Conservation (phyloP, 2,797 vertebrate species). For the Phoebastria nigripes region DNA sequence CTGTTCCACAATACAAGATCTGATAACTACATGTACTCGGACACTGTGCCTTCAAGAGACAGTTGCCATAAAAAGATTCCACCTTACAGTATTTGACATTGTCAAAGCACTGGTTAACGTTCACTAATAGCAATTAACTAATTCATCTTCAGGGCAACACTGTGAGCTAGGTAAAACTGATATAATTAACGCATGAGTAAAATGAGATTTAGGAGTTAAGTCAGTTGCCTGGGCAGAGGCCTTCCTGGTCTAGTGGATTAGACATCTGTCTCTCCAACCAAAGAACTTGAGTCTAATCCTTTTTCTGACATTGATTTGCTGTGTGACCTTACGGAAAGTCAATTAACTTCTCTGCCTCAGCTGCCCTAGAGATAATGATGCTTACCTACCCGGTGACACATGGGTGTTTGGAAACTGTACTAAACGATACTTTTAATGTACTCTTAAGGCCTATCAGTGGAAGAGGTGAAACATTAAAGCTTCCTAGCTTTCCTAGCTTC, state of each 20-base stretch:
- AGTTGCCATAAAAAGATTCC: neutral
- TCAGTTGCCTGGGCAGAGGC: slow-evolving; percentile 40
- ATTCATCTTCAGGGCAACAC: slow-evolving; percentile 28
- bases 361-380: slow-evolving; percentile 45
- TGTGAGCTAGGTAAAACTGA: slow-evolving; percentile 4
- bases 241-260: slow-evolving; percentile 55
- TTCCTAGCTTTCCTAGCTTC: neutral
- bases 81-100: neutral
- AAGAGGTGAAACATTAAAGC: slow-evolving; percentile 19
- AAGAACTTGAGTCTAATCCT: slow-evolving; percentile 55
- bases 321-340: slow-evolving; percentile 46
- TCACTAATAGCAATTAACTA: slow-evolving; percentile 29
- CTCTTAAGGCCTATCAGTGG: neutral
- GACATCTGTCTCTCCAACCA: slow-evolving; percentile 53
- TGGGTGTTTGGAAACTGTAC: neutral
- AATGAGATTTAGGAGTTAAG: slow-evolving; percentile 63
- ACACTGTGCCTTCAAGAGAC: neutral
- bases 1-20: neutral
- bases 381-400: slow-evolving; percentile 30
- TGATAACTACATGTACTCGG: neutral
- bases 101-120: neutral
- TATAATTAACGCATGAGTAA: slow-evolving; percentile 51
- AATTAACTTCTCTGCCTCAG: slow-evolving; percentile 66
- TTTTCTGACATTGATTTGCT: slow-evolving; percentile 59
- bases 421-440: neutral